phyloP scores from a whole-genome alignment of 2,797 vertebrate genomes.

The Epinephelus awoara region DNA sequence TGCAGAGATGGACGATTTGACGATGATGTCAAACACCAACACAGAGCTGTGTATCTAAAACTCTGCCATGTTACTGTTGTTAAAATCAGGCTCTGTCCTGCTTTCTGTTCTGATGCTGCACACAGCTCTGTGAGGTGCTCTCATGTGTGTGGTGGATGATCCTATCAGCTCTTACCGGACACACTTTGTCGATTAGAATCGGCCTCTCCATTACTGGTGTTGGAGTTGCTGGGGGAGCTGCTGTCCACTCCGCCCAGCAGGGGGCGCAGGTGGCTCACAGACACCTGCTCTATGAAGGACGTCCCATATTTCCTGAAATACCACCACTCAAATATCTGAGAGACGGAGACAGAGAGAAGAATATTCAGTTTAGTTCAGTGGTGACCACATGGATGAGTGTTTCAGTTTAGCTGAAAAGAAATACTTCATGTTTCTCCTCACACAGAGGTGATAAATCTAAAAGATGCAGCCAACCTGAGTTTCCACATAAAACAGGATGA shows the following conservation, averaged over 20 bases:
- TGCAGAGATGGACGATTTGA: neutral
- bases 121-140: neutral
- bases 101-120: neutral
- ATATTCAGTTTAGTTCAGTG: neutral
- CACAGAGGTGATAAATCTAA: neutral
- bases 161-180: conserved; percentile 88
- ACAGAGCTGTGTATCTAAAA: neutral
- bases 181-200: conserved; percentile 96
- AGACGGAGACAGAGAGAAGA: neutral
- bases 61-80: neutral
- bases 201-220: conserved; percentile 92
- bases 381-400: neutral
- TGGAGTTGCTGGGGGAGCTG: conserved; percentile 92
- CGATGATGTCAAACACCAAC: neutral
- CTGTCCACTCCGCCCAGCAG: conserved; percentile 98
- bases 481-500: neutral
- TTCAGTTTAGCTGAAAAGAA: neutral
- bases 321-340: conserved; percentile 99
- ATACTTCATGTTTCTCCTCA: neutral
- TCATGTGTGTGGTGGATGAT: neutral
- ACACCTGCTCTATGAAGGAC: conserved; percentile 99
- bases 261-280: conserved; percentile 97
- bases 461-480: neutral
- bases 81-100: neutral
- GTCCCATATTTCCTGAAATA: conserved; percentile 99